Evolutionary conservation across 2,888 invertebrate genomes (phyloP), one percentile per base, ranked within the genome.

Genomic region (Macaria notata): DNA sequence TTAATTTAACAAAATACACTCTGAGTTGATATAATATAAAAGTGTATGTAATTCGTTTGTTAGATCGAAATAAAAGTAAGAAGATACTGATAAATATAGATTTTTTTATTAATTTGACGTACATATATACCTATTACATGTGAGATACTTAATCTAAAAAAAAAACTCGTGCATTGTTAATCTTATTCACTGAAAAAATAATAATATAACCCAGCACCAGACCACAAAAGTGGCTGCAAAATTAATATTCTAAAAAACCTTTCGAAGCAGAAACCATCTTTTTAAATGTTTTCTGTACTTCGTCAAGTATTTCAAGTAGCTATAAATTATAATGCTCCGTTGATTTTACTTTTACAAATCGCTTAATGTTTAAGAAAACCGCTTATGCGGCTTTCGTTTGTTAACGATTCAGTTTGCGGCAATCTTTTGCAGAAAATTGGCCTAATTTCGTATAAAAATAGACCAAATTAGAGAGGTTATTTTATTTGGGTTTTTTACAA

Each of bases 311-410:
- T 71, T 68, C 53, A 71, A 72, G 71, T 66, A 61, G 60, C 71
- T 59, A 71, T 73, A 71, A 72, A 75, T 71, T 73, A 51, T 46
- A 43, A 58, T 65, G 74, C 68, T 62, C 65, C 66, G 68, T 62
- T 70, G 71, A 61, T 49, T 71, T 66, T 46, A 58, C 61, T 68
- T 62, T 4, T 6, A 3, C 7, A 64, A 71, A 75, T 65, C 65
- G 62, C 48, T 61, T 59, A 61, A 49, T 54, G 54, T 65, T 67
- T 68, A 68, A 64, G 59, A 66, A 62, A 63, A 38, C 42, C 46
- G 39, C 39, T 29, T 54, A 31, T 31, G 39, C 49, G 46, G 52
- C 46, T 60, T 56, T 44, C 38, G 30, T 49, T 54, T 51, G 41
- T 8, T 9, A 54, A 59, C 33, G 59, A 45, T 48, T 47, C 44